Base-by-base conservation (phyloP, 2,113 vertebrate genomes). In the Lepisosteus osseus region DNA sequence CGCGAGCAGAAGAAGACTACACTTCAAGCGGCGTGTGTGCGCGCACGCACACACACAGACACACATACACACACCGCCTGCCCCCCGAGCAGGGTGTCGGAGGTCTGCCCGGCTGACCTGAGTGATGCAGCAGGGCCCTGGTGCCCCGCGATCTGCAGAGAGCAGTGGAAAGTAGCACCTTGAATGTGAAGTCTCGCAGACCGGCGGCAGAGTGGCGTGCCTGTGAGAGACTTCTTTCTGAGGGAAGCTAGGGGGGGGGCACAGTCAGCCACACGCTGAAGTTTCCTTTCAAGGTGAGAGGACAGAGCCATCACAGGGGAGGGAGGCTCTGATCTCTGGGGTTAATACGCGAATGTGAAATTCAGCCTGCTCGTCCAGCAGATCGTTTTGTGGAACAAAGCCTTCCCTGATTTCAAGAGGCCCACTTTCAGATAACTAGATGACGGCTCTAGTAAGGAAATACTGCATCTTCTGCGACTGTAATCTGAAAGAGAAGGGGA, bases 201-300 rank as follows among this genome's bases (percentile, higher is more conserved):
- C 54, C 64, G 8, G 43, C 42, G 40, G 64, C 2, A 13, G 6
- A 66, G 43, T 3, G 13, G 17, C 29, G 41, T 7, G 54, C 54
- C 54, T 56, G 17, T 57, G 65, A 51, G 47, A 9, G 47, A 9
- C 47, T 67, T 7, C 9, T 44, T 17, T 42, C 56, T 47, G 68
- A 61, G 29, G 29, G 29, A 29, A 29, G 54, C 61, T 42, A 61
- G 55, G 61, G 56, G 11, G 9, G 8, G 45, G 55, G 44, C 44
- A 55, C 66, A 54, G 29, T n/a, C 42, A 47, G 65, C 42, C 11
- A 42, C 29, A 4, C 74, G 57, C 76, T 51, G 5, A 51, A 5
- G 9, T 68, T 43, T 41, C 63, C 63, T 65, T 44, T 65, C 42
- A 45, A 44, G 45, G 45, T 54, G 54, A 68, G 29, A 29, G 29